Conservation (phyloP, 2,113 vertebrate genomes). For the Siniperca chuatsi region DNA sequence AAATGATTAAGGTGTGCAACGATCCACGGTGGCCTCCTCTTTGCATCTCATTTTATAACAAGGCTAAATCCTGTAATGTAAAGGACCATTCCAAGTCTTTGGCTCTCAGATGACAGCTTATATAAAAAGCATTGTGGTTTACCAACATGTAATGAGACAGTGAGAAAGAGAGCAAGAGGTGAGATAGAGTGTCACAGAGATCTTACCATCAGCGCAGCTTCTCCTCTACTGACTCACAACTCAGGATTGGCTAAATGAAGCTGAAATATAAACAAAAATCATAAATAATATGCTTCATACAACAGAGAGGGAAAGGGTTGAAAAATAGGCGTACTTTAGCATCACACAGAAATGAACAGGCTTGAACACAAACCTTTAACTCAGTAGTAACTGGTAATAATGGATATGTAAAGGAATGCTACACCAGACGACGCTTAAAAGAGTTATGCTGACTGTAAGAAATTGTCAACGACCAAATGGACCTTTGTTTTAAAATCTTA, state of each 20-base stretch:
- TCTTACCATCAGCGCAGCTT: conserved; percentile 86
- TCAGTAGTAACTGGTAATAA: conserved; percentile 11
- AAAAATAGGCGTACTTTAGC: not conserved
- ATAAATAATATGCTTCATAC: conserved; percentile 10
- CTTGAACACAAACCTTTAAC: not conserved
- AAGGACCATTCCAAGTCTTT: conserved; percentile 13
- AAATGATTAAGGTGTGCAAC: conserved; percentile 20
- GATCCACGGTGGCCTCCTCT: conserved; percentile 25
- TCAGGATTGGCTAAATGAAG: conserved; percentile 75
- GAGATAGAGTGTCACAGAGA: conserved; percentile 45
- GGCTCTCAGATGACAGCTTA: conserved; percentile 14
- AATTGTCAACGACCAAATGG: conserved; percentile 10
- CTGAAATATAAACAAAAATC: conserved; percentile 38
- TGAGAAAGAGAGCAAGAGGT: conserved; percentile 29
- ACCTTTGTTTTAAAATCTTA: conserved; percentile 23
- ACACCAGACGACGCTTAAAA: conserved; percentile 23
- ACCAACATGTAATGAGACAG: conserved; percentile 26
- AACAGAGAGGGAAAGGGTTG: not conserved
- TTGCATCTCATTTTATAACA: conserved; percentile 22
- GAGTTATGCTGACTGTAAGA: conserved; percentile 7
- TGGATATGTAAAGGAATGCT: not conserved
- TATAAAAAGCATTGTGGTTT: conserved; percentile 20
- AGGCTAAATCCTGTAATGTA: conserved; percentile 31
- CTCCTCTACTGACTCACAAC: conserved; percentile 82
- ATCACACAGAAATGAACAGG: not conserved